Evolutionary conservation across 2,113 vertebrate species (phyloP), one percentile per base, ranked within the genome.

Genomic region (Sakesphorus luctuosus): DNA sequence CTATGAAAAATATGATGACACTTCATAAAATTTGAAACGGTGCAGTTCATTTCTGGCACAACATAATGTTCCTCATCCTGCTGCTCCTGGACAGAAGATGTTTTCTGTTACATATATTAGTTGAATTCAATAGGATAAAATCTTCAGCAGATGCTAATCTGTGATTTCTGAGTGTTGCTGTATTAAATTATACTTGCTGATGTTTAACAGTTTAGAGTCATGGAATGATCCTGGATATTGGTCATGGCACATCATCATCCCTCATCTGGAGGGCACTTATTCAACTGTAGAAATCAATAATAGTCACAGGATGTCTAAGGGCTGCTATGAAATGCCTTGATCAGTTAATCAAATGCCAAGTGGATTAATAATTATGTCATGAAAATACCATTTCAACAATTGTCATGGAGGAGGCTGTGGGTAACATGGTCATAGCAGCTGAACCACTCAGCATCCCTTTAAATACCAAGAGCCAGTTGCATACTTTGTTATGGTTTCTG

Each of bases 91-190:
- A 87, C 26, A 93, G 56, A 82, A 93, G 56, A 82, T 62, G 46
- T 62, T 91, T 87, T 72, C 50, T 79, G 61, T 35, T 49, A 92
- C 17, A 62, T 17, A 12, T 35, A 61, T 50, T 55, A 66, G 52
- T 78, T 75, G 65, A 59, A 85, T 66, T 90, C 75, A 91, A 78
- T 29, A 85, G 24, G 38, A 62, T 67, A 62, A 93, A 33, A 79
- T 35, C 69, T 95, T 75, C 81, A 89, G 28, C 81, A 94, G 69
- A 87, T 87, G 58, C 46, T 87, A 84, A 81, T 77, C 68, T 79
- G 66, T 53, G 78, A 89, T 89, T 95, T 93, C 61, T 77, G 67
- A 85, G 58, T 66, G 36, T 77, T 91, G 61, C 66, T 46, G n/a
- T 21, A n/a, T 82, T 82, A 84, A 73, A 75, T 94, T 68, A 84